Conservation (phyloP, 1,140 invertebrate species). For the Vanessa tameamea region DNA sequence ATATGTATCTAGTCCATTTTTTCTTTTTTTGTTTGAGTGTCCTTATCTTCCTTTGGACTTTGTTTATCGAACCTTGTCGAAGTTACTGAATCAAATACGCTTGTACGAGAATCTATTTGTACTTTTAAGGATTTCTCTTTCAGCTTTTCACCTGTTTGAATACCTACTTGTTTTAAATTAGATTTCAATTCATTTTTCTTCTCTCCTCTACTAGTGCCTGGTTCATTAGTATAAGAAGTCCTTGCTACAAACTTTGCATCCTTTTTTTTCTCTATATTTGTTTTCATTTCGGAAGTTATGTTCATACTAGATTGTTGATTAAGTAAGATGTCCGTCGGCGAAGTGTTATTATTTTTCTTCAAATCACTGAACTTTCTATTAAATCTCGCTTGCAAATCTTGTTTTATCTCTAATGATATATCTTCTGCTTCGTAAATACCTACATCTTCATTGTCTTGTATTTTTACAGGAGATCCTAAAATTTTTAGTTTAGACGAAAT, state of each 20-base stretch:
- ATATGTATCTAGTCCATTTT: slow-evolving; percentile 39
- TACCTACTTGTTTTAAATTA: slow-evolving; percentile 49
- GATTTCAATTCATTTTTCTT: slow-evolving; percentile 44
- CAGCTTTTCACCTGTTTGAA: slow-evolving; percentile 47
- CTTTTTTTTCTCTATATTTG: slow-evolving; percentile 4
- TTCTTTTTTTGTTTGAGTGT: slow-evolving; percentile 50
- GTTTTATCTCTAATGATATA: slow-evolving; percentile 37
- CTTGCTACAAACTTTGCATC: slow-evolving; percentile 4
- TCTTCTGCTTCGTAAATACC: slow-evolving; percentile 35
- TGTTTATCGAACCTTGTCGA: slow-evolving; percentile 15
- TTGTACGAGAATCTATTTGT: slow-evolving; percentile 38
- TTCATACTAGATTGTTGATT: slow-evolving; percentile 24
- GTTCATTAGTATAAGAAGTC: slow-evolving; percentile 4
- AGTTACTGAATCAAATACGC: slow-evolving; percentile 12
- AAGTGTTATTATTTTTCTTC: neutral
- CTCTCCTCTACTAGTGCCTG: slow-evolving; percentile 28
- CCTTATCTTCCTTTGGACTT: slow-evolving; percentile 33
- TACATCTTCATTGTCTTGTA: neutral
- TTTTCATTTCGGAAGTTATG: slow-evolving; percentile 29
- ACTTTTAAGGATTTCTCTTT: slow-evolving; percentile 44
- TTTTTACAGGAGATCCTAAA: neutral
- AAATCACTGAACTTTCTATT: slow-evolving; percentile 27
- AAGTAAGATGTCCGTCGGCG: neutral
- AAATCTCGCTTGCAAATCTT: slow-evolving; percentile 33
- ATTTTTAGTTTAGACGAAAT: slow-evolving; percentile 35